phyloP scores from a whole-genome alignment of 2,797 vertebrate species.

The Pangasius sanitwongsei region DNA sequence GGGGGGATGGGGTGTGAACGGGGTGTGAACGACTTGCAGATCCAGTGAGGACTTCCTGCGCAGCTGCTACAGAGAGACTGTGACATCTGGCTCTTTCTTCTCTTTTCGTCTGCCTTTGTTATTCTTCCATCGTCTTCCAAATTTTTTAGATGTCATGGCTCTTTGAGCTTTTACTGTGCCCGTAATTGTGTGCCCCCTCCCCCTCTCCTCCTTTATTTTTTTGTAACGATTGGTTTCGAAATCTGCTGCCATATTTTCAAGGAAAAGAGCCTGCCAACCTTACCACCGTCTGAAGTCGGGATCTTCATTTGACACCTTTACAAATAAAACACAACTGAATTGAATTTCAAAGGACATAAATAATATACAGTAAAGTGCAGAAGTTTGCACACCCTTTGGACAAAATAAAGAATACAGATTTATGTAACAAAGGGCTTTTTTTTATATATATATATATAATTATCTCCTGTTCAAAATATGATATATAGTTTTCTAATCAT shows the following conservation, averaged over 20 bases:
- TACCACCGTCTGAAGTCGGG: constrained; percentile 45
- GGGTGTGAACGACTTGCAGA: constrained; percentile 27
- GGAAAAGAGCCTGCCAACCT: constrained; percentile 47
- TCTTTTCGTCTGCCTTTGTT: constrained; percentile 17
- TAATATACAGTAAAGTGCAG: constrained; percentile 8
- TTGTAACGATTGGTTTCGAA: constrained; percentile 31
- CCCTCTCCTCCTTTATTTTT: too few species aligned
- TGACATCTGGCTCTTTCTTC: neutral
- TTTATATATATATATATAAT: neutral
- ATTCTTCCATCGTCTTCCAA: constrained; percentile 32
- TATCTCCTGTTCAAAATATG: neutral
- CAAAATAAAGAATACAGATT: constrained; percentile 29
- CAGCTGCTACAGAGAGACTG: constrained; percentile 28
- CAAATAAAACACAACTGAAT: constrained; percentile 55
- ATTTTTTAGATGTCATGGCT: neutral
- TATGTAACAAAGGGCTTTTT: neutral
- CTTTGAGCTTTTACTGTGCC: constrained; percentile 36
- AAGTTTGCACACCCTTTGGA: constrained; percentile 7
- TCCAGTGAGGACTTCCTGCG: constrained; percentile 34
- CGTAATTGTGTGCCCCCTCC: neutral
- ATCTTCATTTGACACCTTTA: constrained; percentile 49
- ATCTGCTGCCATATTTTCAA: constrained; percentile 32
- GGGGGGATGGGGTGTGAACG: neutral
- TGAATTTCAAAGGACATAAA: constrained; percentile 24
- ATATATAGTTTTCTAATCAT: neutral